Evolutionary conservation across 2,113 vertebrate species (phyloP).

Genomic region (Tachysurus vachellii): DNA sequence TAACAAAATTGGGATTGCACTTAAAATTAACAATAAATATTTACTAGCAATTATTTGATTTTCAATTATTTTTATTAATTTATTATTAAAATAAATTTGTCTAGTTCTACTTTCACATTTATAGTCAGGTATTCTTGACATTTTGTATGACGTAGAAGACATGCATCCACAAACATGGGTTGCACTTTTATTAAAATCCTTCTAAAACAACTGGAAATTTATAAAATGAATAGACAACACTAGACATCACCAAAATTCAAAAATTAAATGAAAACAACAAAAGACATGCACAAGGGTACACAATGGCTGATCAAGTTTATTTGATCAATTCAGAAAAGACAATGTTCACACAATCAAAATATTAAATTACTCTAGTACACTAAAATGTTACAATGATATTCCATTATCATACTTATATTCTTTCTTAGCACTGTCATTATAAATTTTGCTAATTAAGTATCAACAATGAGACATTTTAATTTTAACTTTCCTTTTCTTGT

Average conservation of each 20-base stretch:
- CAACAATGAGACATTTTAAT: not conserved
- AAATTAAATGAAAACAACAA: not conserved
- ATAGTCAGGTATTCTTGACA: too few species aligned
- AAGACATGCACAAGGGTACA: not conserved
- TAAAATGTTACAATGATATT: slow-evolving; percentile 69
- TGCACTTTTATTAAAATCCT: too few species aligned
- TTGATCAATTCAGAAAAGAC: slow-evolving; percentile 77
- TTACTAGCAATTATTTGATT: too few species aligned
- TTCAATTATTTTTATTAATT: too few species aligned
- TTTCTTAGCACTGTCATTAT: slow-evolving; percentile 5
- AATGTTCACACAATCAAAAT: slow-evolving; percentile 75
- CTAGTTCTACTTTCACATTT: too few species aligned
- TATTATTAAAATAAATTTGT: too few species aligned
- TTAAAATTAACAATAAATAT: too few species aligned
- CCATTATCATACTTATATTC: slow-evolving; percentile 30
- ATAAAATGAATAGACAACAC: too few species aligned
- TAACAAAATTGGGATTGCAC: too few species aligned
- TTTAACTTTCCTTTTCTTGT: slow-evolving; percentile 64
- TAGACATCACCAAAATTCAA: not conserved
- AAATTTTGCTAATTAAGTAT: slow-evolving; percentile 40
- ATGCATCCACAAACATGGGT: too few species aligned
- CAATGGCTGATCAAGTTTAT: slow-evolving; percentile 58
- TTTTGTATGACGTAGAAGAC: too few species aligned
- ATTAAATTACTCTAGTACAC: slow-evolving; percentile 74
- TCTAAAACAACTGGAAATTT: too few species aligned